A percentile compares a stretch with the other conserved stretches of the same genome.
Evolutionary conservation across 2,888 invertebrate species (phyloP).

Genomic region (Portevinia maculata): DNA sequence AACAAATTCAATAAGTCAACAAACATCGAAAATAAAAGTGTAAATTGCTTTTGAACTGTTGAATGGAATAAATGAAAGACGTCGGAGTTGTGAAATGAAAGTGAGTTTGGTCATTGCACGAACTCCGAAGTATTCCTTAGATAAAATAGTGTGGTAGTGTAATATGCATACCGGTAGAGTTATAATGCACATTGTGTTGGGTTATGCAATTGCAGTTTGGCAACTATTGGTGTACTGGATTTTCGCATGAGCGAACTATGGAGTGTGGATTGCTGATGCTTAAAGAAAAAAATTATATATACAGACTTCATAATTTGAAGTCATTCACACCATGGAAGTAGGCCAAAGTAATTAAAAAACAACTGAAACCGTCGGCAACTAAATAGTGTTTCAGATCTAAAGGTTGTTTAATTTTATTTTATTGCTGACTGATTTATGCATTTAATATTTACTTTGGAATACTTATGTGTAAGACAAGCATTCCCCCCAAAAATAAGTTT

Average conservation of each 20-base stretch:
- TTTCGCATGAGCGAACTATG: slow-evolving; percentile 17
- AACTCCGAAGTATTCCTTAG: slow-evolving; percentile 3
- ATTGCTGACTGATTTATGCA: too few relatives aligned
- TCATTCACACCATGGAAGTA: neutral
- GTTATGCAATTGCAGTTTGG: slow-evolving; percentile 17
- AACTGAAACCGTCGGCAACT: neutral
- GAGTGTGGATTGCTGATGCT: neutral
- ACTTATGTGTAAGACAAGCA: too few relatives aligned
- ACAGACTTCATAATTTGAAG: neutral
- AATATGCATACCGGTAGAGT: neutral
- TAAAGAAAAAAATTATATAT: neutral
- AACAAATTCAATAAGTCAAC: slow-evolving; percentile 7
- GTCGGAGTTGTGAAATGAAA: slow-evolving; percentile 23
- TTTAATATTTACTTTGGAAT: too few relatives aligned
- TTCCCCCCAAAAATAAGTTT: too few relatives aligned
- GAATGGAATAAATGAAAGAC: neutral
- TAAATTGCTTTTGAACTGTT: slow-evolving; percentile 11
- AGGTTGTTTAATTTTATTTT: too few relatives aligned
- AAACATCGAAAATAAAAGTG: too few relatives aligned
- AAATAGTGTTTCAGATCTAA: too few relatives aligned
- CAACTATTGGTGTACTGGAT: slow-evolving; percentile 15
- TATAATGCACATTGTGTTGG: neutral
- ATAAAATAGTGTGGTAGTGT: neutral
- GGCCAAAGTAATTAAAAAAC: slow-evolving; percentile 2
- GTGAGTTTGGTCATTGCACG: neutral